Conservation (phyloP, 2,888 invertebrate species). For the Tuta absoluta region DNA sequence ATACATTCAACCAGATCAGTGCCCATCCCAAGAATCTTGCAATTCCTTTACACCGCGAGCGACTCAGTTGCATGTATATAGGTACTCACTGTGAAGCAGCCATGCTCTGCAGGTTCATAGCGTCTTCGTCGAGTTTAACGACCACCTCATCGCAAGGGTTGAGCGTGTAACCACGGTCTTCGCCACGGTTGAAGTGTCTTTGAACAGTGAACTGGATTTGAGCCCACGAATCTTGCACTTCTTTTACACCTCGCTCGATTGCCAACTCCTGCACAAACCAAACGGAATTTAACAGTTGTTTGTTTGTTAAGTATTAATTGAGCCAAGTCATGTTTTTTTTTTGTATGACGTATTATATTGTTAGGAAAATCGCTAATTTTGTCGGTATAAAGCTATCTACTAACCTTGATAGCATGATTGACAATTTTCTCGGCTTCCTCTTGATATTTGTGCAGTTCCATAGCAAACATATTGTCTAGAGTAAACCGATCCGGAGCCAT, state of each 20-base stretch:
- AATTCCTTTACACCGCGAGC: background rate
- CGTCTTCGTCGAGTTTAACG: slow-evolving; percentile 92
- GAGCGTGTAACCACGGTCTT: slow-evolving; percentile 90
- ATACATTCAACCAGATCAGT: background rate
- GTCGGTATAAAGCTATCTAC: slow-evolving; percentile 10
- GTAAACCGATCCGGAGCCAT: slow-evolving; percentile 95
- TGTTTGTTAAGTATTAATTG: background rate
- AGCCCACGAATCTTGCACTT: slow-evolving; percentile 89
- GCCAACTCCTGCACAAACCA: slow-evolving; percentile 83
- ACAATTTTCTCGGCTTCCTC: slow-evolving; percentile 93
- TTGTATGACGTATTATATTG: no score
- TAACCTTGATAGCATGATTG: slow-evolving; percentile 89
- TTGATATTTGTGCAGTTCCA: slow-evolving; percentile 93
- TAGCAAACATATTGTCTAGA: slow-evolving; percentile 94
- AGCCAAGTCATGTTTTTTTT: background rate
- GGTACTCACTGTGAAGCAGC: slow-evolving; percentile 87
- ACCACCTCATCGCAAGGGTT: slow-evolving; percentile 92
- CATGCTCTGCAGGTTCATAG: slow-evolving; percentile 95
- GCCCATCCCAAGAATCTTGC: no score
- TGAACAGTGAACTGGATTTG: slow-evolving; percentile 83
- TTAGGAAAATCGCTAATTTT: no score
- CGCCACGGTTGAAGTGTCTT: slow-evolving; percentile 86
- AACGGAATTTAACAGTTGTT: background rate
- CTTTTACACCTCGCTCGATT: slow-evolving; percentile 94
- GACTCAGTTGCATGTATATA: background rate